Evolutionary conservation across 2,113 vertebrate genomes (phyloP), one percentile per base, ranked within the genome.

Genomic region (Hystrix cristata): DNA sequence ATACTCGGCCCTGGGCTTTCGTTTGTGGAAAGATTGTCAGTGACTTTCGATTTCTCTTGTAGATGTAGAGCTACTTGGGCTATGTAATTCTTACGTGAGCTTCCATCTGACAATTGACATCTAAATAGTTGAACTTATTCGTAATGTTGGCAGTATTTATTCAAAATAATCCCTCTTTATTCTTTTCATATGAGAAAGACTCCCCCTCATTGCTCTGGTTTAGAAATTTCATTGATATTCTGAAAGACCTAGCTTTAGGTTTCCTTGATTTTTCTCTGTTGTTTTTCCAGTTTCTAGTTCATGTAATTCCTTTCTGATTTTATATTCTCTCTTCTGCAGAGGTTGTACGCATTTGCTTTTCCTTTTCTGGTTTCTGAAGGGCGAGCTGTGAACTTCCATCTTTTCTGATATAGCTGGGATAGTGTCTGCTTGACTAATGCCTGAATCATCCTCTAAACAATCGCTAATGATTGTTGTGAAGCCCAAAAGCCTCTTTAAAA

Each of bases 351-450:
- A 51, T 62, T 62, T 53, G 10, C 29, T 72, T 43, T 72, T 60
- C 65, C 46, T 62, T 38, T 9, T 19, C 25, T 21, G 19, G 2
- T 23, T 67, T 65, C n/a, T 65, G 11, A 19, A 8, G 31, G 48
- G 34, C 51, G 57, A 14, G 34, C 21, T 60, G 43, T n/a, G 27
- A 55, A 46, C 31, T 27, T 34, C 12, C 34, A 34, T 79, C 19
- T 57, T 11, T 23, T n/a, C 51, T 6, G 19, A 12, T 9, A 6
- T 11, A 18, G 29, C 27, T 83, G 38, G 25, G 21, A 7, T 16
- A 43, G 6, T 5, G 12, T 57, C 8, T 8, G 18, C 43, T 2
- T 25, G 59, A 0, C 11, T 2, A 7, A 1, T 0, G 7, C 4
- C n/a, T 4, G 7, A 38, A 3, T 11, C 14, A 34, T 14, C 9